phyloP scores from a whole-genome alignment of 2,113 vertebrate species.

The Solea senegalensis region DNA sequence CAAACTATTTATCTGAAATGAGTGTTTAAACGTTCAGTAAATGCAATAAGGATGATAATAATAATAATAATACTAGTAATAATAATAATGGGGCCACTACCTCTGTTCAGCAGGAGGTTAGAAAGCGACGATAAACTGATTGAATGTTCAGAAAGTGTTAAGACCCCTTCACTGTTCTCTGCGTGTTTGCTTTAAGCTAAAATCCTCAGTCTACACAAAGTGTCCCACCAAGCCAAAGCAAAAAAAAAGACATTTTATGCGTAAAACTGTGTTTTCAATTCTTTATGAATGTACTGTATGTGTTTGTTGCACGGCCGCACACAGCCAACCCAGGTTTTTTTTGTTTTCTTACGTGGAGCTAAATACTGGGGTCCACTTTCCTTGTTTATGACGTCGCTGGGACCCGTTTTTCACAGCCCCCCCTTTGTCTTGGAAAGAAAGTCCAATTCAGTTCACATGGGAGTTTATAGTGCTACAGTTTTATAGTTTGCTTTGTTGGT shows the following conservation, averaged over 20 bases:
- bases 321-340: background rate
- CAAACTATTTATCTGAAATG: slow-evolving; percentile 31
- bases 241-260: background rate
- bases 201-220: background rate
- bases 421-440: slow-evolving; percentile 17
- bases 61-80: too few relatives aligned
- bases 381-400: slow-evolving; percentile 26
- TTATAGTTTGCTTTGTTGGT: slow-evolving; percentile 42
- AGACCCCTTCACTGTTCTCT: background rate
- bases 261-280: background rate
- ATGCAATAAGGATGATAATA: slow-evolving; percentile 14
- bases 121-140: slow-evolving; percentile 42
- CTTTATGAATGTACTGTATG: slow-evolving; percentile 1
- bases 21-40: slow-evolving; percentile 38
- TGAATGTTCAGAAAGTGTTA: slow-evolving; percentile 19
- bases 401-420: slow-evolving; percentile 17
- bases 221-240: background rate
- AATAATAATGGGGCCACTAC: slow-evolving; percentile 29
- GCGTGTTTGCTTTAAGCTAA: background rate
- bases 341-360: slow-evolving; percentile 33
- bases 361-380: slow-evolving; percentile 25
- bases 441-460: slow-evolving; percentile 30
- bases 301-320: slow-evolving; percentile 10
- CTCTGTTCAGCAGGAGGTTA: slow-evolving; percentile 14
- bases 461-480: slow-evolving; percentile 28